These are phyloP conservation scores for Ramazzottius varieornatus DNA, from an alignment of 2,888 invertebrate species.

Conservation along the genomic window DNA sequence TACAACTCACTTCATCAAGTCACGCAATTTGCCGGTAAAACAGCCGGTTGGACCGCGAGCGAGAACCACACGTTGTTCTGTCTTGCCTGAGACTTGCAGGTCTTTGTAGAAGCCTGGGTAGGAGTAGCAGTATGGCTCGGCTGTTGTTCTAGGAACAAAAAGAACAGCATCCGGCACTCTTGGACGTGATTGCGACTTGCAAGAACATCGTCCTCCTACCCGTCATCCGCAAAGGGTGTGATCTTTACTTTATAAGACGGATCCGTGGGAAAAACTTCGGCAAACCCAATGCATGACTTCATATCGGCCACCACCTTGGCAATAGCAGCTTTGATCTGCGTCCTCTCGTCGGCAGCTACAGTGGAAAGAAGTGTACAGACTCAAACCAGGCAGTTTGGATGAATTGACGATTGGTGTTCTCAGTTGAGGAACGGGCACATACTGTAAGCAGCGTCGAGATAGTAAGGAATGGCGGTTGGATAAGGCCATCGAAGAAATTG, in stretches of 20 bases:
- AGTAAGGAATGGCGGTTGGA: background rate
- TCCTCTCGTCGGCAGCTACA: background rate
- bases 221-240: background rate
- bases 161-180: background rate
- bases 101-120: background rate
- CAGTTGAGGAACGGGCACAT: background rate
- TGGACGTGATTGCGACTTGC: no score
- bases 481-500: background rate
- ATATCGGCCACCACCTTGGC: background rate
- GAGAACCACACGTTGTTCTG: background rate
- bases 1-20: background rate
- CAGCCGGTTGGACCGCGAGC: background rate
- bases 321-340: background rate
- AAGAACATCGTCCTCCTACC: no score
- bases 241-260: background rate
- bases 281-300: background rate
- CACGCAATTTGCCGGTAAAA: background rate
- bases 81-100: background rate
- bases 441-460: background rate
- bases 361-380: background rate
- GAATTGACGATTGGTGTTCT: background rate
- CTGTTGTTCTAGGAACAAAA: background rate
- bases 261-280: background rate
- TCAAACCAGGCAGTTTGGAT: no score
- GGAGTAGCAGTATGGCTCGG: background rate